A percentile compares a stretch with the other conserved stretches of the same genome.
Evolutionary conservation across 2,797 vertebrate genomes (phyloP).

Genomic region (Sebastes vulpes): DNA sequence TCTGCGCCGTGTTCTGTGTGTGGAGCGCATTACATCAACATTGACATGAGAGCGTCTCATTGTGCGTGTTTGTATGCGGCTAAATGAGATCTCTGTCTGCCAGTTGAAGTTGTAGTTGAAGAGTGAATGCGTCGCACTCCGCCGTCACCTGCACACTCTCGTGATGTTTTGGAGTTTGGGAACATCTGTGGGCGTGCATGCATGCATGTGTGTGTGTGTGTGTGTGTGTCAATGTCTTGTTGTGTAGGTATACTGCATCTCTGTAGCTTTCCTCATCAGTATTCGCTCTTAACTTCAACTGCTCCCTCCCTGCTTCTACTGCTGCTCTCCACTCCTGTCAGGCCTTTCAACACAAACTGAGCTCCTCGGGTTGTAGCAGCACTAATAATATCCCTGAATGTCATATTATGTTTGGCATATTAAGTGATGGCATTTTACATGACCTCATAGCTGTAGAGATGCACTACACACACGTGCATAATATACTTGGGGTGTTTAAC

Average conservation of each 20-base stretch:
- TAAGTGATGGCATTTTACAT: slow-evolving; percentile 18
- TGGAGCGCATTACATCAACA: slow-evolving; percentile 4
- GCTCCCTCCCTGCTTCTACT: slow-evolving; percentile 17
- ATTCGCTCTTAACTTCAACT: slow-evolving; percentile 61
- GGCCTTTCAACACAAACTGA: slow-evolving; percentile 53
- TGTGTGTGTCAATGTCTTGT: slow-evolving; percentile 56
- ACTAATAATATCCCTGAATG: slow-evolving; percentile 60
- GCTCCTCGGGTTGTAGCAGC: slow-evolving; percentile 44
- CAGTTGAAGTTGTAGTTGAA: slow-evolving; percentile 20
- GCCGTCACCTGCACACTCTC: slow-evolving; percentile 74
- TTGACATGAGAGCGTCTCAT: slow-evolving; percentile 20
- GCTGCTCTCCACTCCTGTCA: slow-evolving; percentile 58
- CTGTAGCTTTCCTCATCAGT: slow-evolving; percentile 74
- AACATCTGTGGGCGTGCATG: slow-evolving; percentile 41
- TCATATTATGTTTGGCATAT: slow-evolving; percentile 50
- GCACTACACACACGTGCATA: neutral
- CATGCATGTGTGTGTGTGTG: neutral
- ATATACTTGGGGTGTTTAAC: neutral
- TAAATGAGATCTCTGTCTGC: slow-evolving; percentile 65
- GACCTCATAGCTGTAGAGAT: neutral
- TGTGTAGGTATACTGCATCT: slow-evolving; percentile 74
- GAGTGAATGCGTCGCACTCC: slow-evolving; percentile 44
- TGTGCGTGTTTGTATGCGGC: slow-evolving; percentile 26
- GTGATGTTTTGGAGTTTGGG: slow-evolving; percentile 50
- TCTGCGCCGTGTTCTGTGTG: neutral